Base-by-base conservation (phyloP, 2,888 invertebrate species). In the Rhogogaster chlorosoma region DNA sequence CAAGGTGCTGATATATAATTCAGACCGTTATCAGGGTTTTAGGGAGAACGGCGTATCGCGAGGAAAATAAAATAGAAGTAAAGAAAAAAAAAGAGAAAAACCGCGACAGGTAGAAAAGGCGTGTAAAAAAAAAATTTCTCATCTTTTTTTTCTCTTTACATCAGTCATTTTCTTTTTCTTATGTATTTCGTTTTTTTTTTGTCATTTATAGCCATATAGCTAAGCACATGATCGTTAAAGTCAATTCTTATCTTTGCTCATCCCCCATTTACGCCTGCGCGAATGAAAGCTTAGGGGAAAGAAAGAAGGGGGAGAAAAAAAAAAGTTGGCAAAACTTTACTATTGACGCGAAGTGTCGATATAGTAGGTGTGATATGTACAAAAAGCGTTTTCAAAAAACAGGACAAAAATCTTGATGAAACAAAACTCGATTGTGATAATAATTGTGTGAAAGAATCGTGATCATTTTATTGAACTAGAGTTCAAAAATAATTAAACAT, bases 241-340 rank as follows among this genome's bases (percentile, higher is more conserved):
- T 18, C 18, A 67, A 32, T 67, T 32, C 67, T 67, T 70, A 49
- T 83, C 71, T 38, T 45, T 32, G 6, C 64, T 36, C 82, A 64
- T 49, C 38, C 42, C 85, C 85, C 26, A 70, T 80, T 75, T 75
- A 64, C 83, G 70, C 64, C 57, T 32, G 38, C 82, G 71, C 82
- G 71, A 57, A 15, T 67, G 36, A 49, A 26, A 78, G 18, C 53
- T 53, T 26, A 18, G 9, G 5, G 32, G 26, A 78, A 53, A 29
- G 22, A 61, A 32, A 32, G 4, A 3, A 5, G 2, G 10, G 26
- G 9, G 7, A 26, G n/a, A 61, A 61, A 61, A 61, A 67, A 36
- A 57, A 53, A 78, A 26, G 32, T 45, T 78, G 5, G 10, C 29
- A 78, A 49, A 78, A 78, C 22, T 67, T 67, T 67, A 67, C 32